Conservation (phyloP, 2,113 vertebrate species). For the Thunnus thynnus region DNA sequence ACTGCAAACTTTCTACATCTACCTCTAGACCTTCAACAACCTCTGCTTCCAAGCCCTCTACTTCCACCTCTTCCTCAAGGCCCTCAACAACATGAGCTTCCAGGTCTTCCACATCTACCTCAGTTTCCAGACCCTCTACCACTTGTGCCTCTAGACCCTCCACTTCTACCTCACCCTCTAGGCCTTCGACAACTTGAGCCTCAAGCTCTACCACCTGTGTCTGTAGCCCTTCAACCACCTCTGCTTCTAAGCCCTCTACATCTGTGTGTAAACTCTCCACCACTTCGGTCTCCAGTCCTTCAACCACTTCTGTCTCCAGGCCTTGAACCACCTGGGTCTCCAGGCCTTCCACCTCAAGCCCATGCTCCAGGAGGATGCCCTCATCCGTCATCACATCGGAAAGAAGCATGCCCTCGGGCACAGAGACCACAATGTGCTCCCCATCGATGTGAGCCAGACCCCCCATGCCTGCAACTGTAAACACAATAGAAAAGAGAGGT, state of each 20-base stretch:
- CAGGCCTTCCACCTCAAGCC: conserved; percentile 89
- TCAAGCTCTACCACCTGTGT: conserved; percentile 80
- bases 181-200: conserved; percentile 87
- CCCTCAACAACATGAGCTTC: conserved; percentile 90
- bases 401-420: conserved; percentile 96
- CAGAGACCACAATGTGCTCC: conserved; percentile 98
- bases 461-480: conserved; percentile 94
- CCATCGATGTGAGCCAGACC: conserved; percentile 97
- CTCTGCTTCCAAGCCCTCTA: conserved; percentile 76
- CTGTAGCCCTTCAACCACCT: conserved; percentile 85
- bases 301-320: conserved; percentile 87
- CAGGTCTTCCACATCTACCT: conserved; percentile 78
- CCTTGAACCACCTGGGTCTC: conserved; percentile 89
- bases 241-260: conserved; percentile 88
- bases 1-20: conserved; percentile 79
- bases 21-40: conserved; percentile 90
- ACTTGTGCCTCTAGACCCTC: conserved; percentile 82
- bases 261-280: conserved; percentile 85
- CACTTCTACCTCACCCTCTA: conserved; percentile 86
- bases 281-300: conserved; percentile 90
- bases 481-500: conserved; percentile 55
- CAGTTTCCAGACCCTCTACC: conserved; percentile 78
- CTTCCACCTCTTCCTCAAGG: conserved; percentile 90
- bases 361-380: conserved; percentile 94
- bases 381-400: conserved; percentile 97